These are phyloP conservation scores for Heloderma charlesbogerti DNA, from an alignment of 2,113 vertebrate species.

Conservation along the genomic window DNA sequence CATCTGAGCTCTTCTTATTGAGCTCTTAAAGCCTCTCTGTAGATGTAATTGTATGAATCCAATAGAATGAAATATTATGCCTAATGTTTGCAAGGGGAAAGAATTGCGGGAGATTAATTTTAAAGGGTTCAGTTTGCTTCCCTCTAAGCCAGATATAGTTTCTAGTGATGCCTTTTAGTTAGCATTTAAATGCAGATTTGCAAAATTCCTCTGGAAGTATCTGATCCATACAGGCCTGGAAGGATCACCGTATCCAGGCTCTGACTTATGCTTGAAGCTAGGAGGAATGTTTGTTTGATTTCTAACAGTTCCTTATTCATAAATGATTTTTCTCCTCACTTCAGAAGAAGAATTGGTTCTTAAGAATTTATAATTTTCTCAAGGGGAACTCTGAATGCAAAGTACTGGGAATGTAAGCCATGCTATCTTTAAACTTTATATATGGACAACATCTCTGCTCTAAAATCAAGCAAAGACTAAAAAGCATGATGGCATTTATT, in stretches of 20 bases:
- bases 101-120: not conserved
- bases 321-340: not conserved
- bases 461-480: not conserved
- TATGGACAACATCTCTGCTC: slow-evolving; percentile 1
- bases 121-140: not conserved
- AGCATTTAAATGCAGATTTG: slow-evolving; percentile 17
- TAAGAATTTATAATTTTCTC: slow-evolving; percentile 31
- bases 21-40: not conserved
- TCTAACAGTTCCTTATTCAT: slow-evolving; percentile 14
- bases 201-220: not conserved
- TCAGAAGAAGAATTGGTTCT: slow-evolving; percentile 28
- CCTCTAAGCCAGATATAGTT: not conserved
- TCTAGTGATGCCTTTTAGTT: not conserved
- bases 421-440: slow-evolving; percentile 6
- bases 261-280: slow-evolving; percentile 2
- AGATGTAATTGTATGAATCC: not conserved
- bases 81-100: not conserved
- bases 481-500: slow-evolving; percentile 9
- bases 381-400: not conserved
- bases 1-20: not conserved
- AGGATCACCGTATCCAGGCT: not conserved
- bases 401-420: not conserved
- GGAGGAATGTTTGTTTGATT: slow-evolving; percentile 3
- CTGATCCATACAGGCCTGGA: not conserved
- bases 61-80: not conserved